phyloP scores from a whole-genome alignment of 2,888 invertebrate genomes.

The Drosophila pseudotakahashii region DNA sequence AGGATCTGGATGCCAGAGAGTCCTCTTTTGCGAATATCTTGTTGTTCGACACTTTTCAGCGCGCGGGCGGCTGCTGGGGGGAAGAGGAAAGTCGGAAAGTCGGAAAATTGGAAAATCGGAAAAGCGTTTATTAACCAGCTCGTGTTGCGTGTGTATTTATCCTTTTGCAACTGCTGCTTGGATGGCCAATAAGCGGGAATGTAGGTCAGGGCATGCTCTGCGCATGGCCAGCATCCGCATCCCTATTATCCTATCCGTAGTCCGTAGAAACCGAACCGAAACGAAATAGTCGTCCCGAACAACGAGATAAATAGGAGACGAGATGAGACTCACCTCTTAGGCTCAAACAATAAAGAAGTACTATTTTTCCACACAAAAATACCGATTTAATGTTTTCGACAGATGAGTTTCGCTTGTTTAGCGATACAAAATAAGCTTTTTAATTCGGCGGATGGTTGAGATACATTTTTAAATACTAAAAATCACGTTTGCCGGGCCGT shows the following conservation, averaged over 20 bases:
- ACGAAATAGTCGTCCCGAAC: background rate
- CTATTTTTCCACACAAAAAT: background rate
- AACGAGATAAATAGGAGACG: slow-evolving; percentile 13
- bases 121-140: slow-evolving; percentile 50
- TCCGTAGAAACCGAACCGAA: background rate
- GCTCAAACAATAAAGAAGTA: background rate
- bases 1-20: slow-evolving; percentile 1
- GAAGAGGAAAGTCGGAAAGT: background rate
- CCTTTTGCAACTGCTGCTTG: slow-evolving; percentile 53
- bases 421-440: background rate
- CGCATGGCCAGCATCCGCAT: slow-evolving; percentile 63
- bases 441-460: slow-evolving; percentile 3
- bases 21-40: slow-evolving; percentile 1
- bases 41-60: slow-evolving; percentile 2
- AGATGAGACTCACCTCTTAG: slow-evolving; percentile 13
- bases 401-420: background rate
- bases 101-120: slow-evolving; percentile 22
- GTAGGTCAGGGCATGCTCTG: slow-evolving; percentile 71
- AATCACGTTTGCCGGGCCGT: slow-evolving; percentile 19
- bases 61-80: background rate
- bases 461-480: background rate
- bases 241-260: slow-evolving; percentile 14
- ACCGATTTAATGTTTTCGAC: background rate
- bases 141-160: slow-evolving; percentile 46
- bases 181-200: slow-evolving; percentile 75